Conservation (phyloP, 2,888 invertebrate species). For the Pimpla rufipes region DNA sequence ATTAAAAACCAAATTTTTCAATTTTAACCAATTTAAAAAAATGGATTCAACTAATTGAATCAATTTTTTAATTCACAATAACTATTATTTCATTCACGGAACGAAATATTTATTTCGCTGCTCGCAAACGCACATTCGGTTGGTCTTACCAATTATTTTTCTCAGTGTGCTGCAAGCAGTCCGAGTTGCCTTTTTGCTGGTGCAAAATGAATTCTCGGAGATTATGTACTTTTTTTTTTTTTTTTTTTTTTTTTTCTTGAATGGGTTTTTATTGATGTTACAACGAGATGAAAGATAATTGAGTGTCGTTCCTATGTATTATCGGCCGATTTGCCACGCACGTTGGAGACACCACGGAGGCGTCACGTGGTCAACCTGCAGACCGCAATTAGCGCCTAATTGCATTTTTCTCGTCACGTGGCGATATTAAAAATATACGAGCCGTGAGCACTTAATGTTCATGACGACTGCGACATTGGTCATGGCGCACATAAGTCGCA, state of each 20-base stretch:
- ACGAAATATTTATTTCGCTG: too few relatives aligned
- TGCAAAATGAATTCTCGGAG: neutral
- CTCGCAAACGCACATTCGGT: too few relatives aligned
- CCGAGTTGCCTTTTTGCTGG: conserved; percentile 4
- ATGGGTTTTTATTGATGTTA: neutral
- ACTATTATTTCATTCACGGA: too few relatives aligned
- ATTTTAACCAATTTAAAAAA: too few relatives aligned
- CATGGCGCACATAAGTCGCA: conserved; percentile 47
- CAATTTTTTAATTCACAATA: too few relatives aligned
- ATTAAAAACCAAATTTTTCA: too few relatives aligned
- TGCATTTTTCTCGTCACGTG: conserved; percentile 29
- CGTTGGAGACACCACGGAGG: neutral
- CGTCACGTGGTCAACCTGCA: neutral
- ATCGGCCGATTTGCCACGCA: conserved; percentile 18
- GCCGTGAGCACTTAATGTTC: conserved; percentile 58
- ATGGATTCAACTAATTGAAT: too few relatives aligned
- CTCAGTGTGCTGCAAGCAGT: too few relatives aligned
- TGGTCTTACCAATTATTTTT: too few relatives aligned
- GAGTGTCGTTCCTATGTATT: neutral
- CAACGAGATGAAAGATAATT: conserved; percentile 52
- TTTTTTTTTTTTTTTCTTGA: conserved; percentile 32
- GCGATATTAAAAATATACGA: conserved; percentile 28
- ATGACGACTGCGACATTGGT: conserved; percentile 65
- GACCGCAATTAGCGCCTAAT: conserved; percentile 1
- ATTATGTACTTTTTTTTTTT: conserved; percentile 15